Conservation (phyloP, 2,888 invertebrate species). For the Synergus umbraculus region DNA sequence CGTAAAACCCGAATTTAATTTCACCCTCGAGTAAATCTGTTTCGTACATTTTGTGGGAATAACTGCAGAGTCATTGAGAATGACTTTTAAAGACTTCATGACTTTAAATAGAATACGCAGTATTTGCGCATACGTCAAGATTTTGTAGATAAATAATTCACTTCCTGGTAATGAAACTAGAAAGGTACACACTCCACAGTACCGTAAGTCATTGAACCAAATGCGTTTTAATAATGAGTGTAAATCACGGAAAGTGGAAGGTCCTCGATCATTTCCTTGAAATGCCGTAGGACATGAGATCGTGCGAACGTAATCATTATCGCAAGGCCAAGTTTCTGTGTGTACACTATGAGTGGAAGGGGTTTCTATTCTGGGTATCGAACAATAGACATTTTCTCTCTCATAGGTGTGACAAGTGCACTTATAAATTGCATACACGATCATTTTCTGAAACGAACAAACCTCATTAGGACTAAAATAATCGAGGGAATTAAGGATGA, state of each 20-base stretch:
- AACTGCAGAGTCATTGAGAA: background rate
- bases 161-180: background rate
- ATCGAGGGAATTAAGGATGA: background rate
- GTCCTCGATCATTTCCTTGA: constrained; percentile 24
- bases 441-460: constrained; percentile 24
- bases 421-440: background rate
- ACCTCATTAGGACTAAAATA: background rate
- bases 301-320: constrained; percentile 19
- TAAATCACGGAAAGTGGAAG: constrained; percentile 7
- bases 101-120: background rate
- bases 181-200: background rate
- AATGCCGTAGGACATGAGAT: constrained; percentile 6
- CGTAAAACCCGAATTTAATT: background rate
- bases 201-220: constrained; percentile 29
- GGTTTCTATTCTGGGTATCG: constrained; percentile 16
- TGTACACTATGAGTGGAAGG: background rate
- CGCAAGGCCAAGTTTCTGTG: constrained; percentile 34
- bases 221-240: background rate
- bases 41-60: background rate
- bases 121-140: background rate
- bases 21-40: background rate
- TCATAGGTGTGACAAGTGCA: constrained; percentile 25
- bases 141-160: background rate
- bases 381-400: constrained; percentile 28
- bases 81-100: background rate